phyloP scores from a whole-genome alignment of 2,113 vertebrate genomes.

The Gambusia affinis region DNA sequence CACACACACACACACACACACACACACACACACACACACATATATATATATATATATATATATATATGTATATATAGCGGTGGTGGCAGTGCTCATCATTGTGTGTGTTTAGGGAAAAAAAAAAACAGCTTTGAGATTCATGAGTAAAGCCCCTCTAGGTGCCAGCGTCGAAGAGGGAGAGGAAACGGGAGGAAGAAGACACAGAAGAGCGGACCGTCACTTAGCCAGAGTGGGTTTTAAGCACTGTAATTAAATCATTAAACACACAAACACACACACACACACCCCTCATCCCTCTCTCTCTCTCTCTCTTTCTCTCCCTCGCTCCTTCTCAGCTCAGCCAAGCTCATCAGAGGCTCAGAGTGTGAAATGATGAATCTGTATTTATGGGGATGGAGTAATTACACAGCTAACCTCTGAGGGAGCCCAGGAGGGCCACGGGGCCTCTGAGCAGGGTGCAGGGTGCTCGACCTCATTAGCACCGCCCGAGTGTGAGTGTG shows the following conservation, averaged over 20 bases:
- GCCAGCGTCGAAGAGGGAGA: conserved; percentile 84
- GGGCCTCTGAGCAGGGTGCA: conserved; percentile 89
- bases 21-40: conserved; percentile 48
- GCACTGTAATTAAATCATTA: conserved; percentile 99
- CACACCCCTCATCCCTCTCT: not conserved
- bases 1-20: conserved; percentile 1
- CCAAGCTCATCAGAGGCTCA: conserved; percentile 90
- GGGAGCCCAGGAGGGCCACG: conserved; percentile 93
- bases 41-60: conserved; percentile 33
- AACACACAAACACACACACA: conserved; percentile 76
- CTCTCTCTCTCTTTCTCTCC: not conserved
- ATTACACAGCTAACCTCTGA: conserved; percentile 99
- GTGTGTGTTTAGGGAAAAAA: conserved; percentile 70
- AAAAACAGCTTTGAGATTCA: conserved; percentile 81
- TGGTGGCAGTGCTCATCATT: conserved; percentile 55
- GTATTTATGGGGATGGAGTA: conserved; percentile 91
- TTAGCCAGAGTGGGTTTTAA: conserved; percentile 84
- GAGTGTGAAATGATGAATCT: conserved; percentile 99
- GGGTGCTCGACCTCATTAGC: conserved; percentile 99
- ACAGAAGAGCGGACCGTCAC: conserved; percentile 78
- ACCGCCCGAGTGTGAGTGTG: conserved; percentile 68
- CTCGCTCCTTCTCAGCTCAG: conserved; percentile 74
- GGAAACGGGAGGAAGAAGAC: conserved; percentile 86
- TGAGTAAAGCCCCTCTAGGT: conserved; percentile 90
- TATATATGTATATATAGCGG: conserved; percentile 57